phyloP scores from a whole-genome alignment of 2,797 vertebrate species.

The Anableps anableps region DNA sequence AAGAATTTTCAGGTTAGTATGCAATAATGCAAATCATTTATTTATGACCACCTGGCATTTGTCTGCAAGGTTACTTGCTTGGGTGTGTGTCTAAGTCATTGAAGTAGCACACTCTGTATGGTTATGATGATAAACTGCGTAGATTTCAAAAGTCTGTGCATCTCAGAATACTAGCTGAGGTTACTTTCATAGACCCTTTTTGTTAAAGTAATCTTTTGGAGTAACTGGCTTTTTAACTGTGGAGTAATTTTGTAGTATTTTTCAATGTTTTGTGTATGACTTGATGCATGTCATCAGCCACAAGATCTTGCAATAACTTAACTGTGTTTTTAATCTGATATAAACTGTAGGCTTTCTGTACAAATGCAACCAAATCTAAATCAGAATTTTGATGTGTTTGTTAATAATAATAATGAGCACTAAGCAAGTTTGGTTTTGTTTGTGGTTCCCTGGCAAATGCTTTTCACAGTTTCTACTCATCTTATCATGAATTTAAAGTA shows the following conservation, averaged over 20 bases:
- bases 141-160: slow-evolving; percentile 46
- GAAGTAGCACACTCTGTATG: slow-evolving; percentile 26
- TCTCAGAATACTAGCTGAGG: slow-evolving; percentile 61
- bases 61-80: background rate
- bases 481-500: background rate
- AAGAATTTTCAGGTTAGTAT: background rate
- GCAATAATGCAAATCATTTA: slow-evolving; percentile 11
- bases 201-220: slow-evolving; percentile 49
- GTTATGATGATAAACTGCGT: slow-evolving; percentile 51
- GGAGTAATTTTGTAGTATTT: slow-evolving; percentile 42
- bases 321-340: background rate
- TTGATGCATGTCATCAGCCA: background rate
- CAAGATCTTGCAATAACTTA: too few species aligned
- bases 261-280: background rate
- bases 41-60: background rate
- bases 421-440: background rate
- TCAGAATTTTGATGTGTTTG: background rate
- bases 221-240: slow-evolving; percentile 36
- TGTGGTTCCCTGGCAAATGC: background rate
- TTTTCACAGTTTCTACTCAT: background rate
- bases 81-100: slow-evolving; percentile 19
- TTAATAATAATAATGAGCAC: background rate
- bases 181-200: slow-evolving; percentile 44
- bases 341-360: background rate
- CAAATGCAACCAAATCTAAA: background rate